Evolutionary conservation across 2,113 vertebrate genomes (phyloP), one percentile per base, ranked within the genome.

Genomic region (Shinisaurus crocodilurus): DNA sequence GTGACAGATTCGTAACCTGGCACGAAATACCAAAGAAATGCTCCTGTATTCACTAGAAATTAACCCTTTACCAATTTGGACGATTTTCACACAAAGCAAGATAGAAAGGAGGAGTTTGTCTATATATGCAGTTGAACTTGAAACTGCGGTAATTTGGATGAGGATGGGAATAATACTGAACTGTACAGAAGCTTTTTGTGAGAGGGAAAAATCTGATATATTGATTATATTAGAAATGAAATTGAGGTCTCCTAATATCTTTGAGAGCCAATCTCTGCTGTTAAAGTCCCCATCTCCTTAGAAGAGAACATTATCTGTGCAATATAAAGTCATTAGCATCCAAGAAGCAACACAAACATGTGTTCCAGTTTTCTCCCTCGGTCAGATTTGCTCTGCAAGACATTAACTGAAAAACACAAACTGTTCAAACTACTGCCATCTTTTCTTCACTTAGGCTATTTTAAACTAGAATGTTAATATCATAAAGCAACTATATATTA

Each of bases 1-100:
- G 90, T 95, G 96, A 98, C 97, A 98, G 96, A 97, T 95, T 97
- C 0, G 18, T 97, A 97, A 97, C 96, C 97, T 97, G 96, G 96
- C 97, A 97, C 92, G 93, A 97, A 97, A 97, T 96, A 95, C 95
- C 89, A 85, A 82, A 27, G 95, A 96, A 92, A 92, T 96, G 89
- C 92, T 97, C 87, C 96, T 95, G 92, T 91, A 63, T 77, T 94
- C 79, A 84, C 13, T 88, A 75, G 60, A 94, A 94, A 91, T 96
- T 95, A 97, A 95, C 93, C 92, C 90, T 88, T 94, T 94, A 90
- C 85, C 91, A 94, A 91, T 96, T 94, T 94, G 88, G 0, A 50
- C 29, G 8, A 43, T 0, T 0, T 57, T 85, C 67, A 70, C 63
- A 89, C 29, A 95, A 91, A 94, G 70, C 3, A 63, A 87, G 29